Evolutionary conservation across 2,113 vertebrate species (phyloP), one percentile per base, ranked within the genome.

Genomic region (Azemiops feae): DNA sequence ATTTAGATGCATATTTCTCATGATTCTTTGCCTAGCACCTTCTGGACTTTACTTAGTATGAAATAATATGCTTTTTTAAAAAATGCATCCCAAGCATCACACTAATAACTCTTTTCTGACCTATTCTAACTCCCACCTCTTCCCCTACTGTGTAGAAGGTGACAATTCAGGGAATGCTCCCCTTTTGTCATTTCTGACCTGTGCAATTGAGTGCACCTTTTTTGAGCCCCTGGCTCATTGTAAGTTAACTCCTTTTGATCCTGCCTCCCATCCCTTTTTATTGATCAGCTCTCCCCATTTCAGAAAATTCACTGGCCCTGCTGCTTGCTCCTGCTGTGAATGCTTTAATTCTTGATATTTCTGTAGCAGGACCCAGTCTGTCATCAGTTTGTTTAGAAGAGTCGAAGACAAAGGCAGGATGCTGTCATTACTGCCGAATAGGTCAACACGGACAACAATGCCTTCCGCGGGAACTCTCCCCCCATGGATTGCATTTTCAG

Each of bases 401-500:
- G 94, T 92, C 93, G 95, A 96, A 94, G 95, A 97, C 96, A 97
- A 97, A 97, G 96, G 95, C 91, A 92, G 91, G 90, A 93, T 93
- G 93, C 85, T 94, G 95, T 92, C 96, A 94, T 58, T 89, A 93
- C 95, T 89, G 91, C 87, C 95, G 96, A 96, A 97, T 97, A 96
- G 96, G 96, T 96, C 95, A 96, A 45, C 6, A 0, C 81, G 90
- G 96, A 93, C 95, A 96, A 57, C 96, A 97, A 53, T 96, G 94
- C 52, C 55, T 94, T 94, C 96, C 45, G 93, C 89, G 50, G 60
- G 96, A 96, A 92, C 86, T 94, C 94, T 96, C 95, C 92, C 92
- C 97, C 96, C 94, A 96, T 96, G 95, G 97, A 91, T 93, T 93
- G 85, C 92, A 93, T 93, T 97, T 97, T 96, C 95, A 96, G 22